Percentiles rank a stretch among this genome's conserved stretches.
phyloP scores from a whole-genome alignment of 2,888 invertebrate species.

The Tolmerus cingulatus region DNA sequence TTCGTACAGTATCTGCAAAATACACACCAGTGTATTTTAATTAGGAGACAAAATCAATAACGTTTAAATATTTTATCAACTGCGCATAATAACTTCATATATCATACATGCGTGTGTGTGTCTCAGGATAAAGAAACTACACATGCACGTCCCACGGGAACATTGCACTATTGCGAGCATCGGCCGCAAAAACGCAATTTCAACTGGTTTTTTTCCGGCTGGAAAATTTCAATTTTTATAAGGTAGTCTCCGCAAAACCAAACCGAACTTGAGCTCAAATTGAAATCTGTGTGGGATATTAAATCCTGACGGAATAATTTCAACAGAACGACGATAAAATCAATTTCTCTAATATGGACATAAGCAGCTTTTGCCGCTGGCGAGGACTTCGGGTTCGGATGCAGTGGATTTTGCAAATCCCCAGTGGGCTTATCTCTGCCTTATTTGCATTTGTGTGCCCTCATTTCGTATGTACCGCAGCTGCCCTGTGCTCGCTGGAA shows the following conservation, averaged over 20 bases:
- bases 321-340: not conserved
- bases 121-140: not conserved
- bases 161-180: not conserved
- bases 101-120: too few relatives aligned
- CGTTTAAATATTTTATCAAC: not conserved
- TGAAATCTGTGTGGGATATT: not conserved
- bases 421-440: not conserved
- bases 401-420: not conserved
- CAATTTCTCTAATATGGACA: not conserved
- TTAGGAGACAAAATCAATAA: not conserved
- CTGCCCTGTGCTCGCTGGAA: not conserved
- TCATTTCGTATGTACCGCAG: not conserved
- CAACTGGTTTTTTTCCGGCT: not conserved
- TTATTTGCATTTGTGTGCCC: not conserved
- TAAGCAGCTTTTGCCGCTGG: not conserved
- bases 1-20: not conserved
- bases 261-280: not conserved
- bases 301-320: not conserved
- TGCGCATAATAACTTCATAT: not conserved
- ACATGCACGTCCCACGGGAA: not conserved
- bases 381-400: not conserved
- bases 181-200: not conserved
- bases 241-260: not conserved
- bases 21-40: not conserved
- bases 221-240: not conserved